Evolutionary conservation across 1,140 invertebrate species (phyloP), one percentile per base, ranked within the genome.

Genomic region (Pachyrhynchus sulphureomaculatus): DNA sequence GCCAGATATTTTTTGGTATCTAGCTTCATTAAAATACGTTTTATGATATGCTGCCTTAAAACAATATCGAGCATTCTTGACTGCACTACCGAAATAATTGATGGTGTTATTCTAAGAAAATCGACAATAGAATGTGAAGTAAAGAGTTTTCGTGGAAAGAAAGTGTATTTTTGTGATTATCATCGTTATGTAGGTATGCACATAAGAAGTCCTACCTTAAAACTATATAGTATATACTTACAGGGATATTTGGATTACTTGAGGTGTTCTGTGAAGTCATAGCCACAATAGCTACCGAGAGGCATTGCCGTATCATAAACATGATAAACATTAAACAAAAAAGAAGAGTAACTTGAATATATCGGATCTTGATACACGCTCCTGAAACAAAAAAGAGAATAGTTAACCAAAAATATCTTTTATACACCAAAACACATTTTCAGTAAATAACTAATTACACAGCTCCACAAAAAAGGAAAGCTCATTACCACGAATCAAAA

Each of bases 171-270:
- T 13, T 18, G n/a, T 17, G 8, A 26, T 8, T 4, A 3, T 4
- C 8, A 26, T 26, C 24, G 3, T 26, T 26, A 4, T 26, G 24
- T 3, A 4, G 3, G 24, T 4, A 26, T 3, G 3, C 9, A 17
- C 21, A 15, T 37, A 20, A 15, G 2, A 48, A 20, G 8, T 17
- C 3, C 12, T 13, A 12, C 12, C 12, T 37, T 4, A 37, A 3
- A 4, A 37, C 12, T 37, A 4, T 13, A 37, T 15, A 18, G 18
- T 18, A 17, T 15, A 42, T 20, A 59, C 62, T 68, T 68, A 71
- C 69, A 4, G 59, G 45, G 33, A 66, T 47, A 26, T 44, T 59
- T 2, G 64, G 51, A 49, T 63, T 53, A 23, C 20, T 44, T 2
- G 41, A 44, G 9, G 20, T 44, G 13, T 39, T 18, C 1, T 44